Conservation (phyloP, 2,797 vertebrate species). For the Pangasius sanitwongsei region DNA sequence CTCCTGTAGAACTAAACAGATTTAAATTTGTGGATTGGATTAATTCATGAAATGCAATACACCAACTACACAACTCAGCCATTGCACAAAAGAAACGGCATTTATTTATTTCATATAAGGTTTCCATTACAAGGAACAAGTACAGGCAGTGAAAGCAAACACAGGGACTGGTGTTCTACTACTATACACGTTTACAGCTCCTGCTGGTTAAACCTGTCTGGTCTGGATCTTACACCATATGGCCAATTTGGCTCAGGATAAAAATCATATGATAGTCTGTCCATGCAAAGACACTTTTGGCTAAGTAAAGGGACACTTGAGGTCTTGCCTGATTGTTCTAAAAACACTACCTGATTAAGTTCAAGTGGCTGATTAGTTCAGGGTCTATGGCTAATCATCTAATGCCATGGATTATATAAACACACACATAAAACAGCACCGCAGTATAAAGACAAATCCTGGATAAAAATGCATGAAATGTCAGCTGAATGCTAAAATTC, state of each 20-base stretch:
- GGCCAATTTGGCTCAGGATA: neutral
- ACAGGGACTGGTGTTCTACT: neutral
- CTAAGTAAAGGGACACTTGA: conserved; percentile 34
- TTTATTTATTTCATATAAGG: neutral
- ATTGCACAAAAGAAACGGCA: neutral
- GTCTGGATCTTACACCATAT: neutral
- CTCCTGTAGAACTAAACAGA: neutral
- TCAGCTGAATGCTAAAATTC: neutral
- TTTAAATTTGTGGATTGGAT: neutral
- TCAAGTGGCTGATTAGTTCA: neutral
- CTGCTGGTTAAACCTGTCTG: neutral
- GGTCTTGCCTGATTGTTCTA: conserved; percentile 23
- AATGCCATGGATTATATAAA: neutral
- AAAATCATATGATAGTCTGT: neutral
- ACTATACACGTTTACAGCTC: neutral
- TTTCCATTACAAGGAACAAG: neutral
- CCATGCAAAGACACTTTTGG: neutral
- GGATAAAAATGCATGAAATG: neutral
- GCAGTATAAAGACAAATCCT: neutral
- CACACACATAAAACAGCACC: conserved; percentile 1
- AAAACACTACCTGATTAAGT: conserved; percentile 4
- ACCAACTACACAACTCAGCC: neutral
- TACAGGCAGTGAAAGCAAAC: conserved; percentile 12
- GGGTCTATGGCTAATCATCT: neutral
- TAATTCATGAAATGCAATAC: neutral